A percentile compares a stretch with the other conserved stretches of the same genome.
These are phyloP conservation scores for Bombus affinis DNA, from an alignment of 1,140 invertebrate genomes.

Conservation along the genomic window DNA sequence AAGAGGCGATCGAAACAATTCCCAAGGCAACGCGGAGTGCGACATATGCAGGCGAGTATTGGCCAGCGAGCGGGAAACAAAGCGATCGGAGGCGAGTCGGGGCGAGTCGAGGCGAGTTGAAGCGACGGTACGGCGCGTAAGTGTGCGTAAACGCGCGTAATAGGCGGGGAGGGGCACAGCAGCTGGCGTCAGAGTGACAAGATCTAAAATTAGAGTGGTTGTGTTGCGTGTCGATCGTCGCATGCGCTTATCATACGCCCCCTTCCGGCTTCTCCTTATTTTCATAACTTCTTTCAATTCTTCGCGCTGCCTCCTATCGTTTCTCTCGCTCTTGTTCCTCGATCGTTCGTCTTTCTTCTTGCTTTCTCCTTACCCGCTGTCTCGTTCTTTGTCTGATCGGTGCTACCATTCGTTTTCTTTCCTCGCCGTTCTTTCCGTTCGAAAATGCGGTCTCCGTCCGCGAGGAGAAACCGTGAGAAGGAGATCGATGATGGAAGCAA, in stretches of 20 bases:
- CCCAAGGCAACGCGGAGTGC: not conserved
- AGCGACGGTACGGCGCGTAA: slow-evolving; percentile 50
- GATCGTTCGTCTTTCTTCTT: not conserved
- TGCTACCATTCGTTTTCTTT: slow-evolving; percentile 12
- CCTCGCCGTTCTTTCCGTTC: slow-evolving; percentile 11
- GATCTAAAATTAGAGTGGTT: slow-evolving; percentile 82
- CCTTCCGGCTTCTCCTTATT: slow-evolving; percentile 81
- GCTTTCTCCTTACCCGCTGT: slow-evolving; percentile 44
- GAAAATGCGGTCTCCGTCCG: slow-evolving; percentile 7
- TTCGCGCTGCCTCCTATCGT: slow-evolving; percentile 59
- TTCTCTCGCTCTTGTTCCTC: slow-evolving; percentile 40
- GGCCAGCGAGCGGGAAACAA: slow-evolving; percentile 12
- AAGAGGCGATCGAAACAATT: not conserved
- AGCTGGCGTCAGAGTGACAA: slow-evolving; percentile 82
- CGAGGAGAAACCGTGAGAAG: slow-evolving; percentile 78
- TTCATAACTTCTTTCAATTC: slow-evolving; percentile 80
- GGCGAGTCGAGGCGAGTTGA: slow-evolving; percentile 40
- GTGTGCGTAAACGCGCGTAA: slow-evolving; percentile 81
- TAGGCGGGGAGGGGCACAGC: slow-evolving; percentile 78
- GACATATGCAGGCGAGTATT: slow-evolving; percentile 2
- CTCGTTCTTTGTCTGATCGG: slow-evolving; percentile 1
- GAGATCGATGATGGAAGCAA: slow-evolving; percentile 72
- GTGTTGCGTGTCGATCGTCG: slow-evolving; percentile 81
- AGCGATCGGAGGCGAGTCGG: slow-evolving; percentile 9
- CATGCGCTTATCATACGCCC: slow-evolving; percentile 81